A percentile compares a stretch with the other conserved stretches of the same genome.
Evolutionary conservation across 2,113 vertebrate genomes (phyloP).

Genomic region (Nesospiza acunhae): DNA sequence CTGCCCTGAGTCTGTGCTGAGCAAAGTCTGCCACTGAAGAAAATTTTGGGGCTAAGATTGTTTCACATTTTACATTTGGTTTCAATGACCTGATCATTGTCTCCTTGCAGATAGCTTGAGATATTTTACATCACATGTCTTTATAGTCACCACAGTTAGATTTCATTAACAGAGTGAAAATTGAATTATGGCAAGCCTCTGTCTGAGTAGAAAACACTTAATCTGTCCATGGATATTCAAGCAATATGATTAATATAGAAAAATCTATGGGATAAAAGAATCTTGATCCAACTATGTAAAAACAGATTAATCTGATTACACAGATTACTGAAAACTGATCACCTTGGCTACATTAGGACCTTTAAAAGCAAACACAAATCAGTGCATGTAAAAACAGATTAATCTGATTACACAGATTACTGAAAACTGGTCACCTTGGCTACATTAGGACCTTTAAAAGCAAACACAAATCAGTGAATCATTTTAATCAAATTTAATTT

Average conservation of each 20-base stretch:
- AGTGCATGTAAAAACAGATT: constrained; percentile 36
- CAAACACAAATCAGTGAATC: constrained; percentile 72
- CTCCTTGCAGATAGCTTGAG: background rate
- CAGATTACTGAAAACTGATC: constrained; percentile 16
- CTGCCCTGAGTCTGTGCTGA: background rate
- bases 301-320: constrained; percentile 18
- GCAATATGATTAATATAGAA: background rate
- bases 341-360: constrained; percentile 22
- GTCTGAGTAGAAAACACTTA: background rate
- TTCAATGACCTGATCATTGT: background rate
- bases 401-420: background rate
- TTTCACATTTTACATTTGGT: background rate
- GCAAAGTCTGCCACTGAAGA: background rate
- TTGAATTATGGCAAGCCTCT: background rate
- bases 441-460: constrained; percentile 51
- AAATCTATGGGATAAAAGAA: background rate
- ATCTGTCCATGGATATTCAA: background rate
- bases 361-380: constrained; percentile 72
- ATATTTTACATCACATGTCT: background rate
- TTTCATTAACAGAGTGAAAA: background rate
- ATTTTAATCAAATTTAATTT: constrained; percentile 77
- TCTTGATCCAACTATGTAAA: background rate
- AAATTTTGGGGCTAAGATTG: too few species aligned
- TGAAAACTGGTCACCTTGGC: constrained; percentile 26
- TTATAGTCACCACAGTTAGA: background rate